Evolutionary conservation across 2,113 vertebrate species (phyloP).

Genomic region (Ammodytes dubius): DNA sequence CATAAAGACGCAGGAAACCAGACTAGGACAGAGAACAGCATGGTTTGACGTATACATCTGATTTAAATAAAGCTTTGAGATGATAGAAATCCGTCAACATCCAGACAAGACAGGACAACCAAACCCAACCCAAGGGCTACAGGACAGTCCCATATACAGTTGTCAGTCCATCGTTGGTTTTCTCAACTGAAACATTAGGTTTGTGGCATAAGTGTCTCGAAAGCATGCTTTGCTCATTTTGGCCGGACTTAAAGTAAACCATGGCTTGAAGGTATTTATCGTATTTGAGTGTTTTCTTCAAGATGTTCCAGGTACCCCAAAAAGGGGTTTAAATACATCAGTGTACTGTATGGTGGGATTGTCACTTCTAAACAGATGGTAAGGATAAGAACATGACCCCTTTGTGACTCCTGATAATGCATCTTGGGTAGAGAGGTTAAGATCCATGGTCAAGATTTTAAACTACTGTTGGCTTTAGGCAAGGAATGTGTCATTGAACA

Average conservation of each 20-base stretch:
- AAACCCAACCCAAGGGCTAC: constrained; percentile 23
- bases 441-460: not conserved
- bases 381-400: constrained; percentile 23
- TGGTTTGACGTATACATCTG: constrained; percentile 2
- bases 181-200: constrained; percentile 4
- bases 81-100: constrained; percentile 49
- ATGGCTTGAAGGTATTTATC: not conserved
- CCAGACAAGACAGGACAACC: not conserved
- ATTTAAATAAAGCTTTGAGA: constrained; percentile 31
- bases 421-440: constrained; percentile 9
- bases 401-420: constrained; percentile 33
- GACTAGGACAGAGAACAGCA: constrained; percentile 24
- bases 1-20: constrained; percentile 27
- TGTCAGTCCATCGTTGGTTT: not conserved
- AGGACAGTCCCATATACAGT: constrained; percentile 3
- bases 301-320: not conserved
- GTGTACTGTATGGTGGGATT: not conserved
- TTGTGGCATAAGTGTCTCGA: not conserved
- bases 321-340: not conserved
- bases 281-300: not conserved
- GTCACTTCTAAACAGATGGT: constrained; percentile 34
- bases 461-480: not conserved
- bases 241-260: not conserved
- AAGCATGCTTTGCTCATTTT: not conserved
- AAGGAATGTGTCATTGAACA: not conserved